phyloP scores from a whole-genome alignment of 2,113 vertebrate genomes.

The Origma solitaria region DNA sequence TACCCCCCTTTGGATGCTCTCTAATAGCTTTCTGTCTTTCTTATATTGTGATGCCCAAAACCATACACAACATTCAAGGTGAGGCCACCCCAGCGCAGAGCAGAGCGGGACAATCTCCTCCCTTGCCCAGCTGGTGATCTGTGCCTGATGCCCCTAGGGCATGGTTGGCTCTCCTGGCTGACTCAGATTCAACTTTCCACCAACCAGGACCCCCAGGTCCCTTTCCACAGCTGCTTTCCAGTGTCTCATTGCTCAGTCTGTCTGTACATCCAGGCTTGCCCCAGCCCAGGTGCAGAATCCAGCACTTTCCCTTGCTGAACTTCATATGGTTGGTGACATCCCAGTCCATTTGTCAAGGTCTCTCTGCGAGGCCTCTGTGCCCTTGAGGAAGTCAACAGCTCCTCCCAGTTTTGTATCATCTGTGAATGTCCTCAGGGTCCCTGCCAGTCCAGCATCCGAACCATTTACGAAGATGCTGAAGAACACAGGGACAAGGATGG shows the following conservation, averaged over 20 bases:
- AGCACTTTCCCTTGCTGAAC: background rate
- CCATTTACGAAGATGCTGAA: background rate
- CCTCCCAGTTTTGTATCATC: background rate
- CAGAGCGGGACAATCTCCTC: background rate
- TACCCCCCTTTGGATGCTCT: background rate
- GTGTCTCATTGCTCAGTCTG: background rate
- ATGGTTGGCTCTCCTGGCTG: background rate
- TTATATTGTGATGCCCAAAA: background rate
- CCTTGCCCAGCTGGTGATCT: accelerated
- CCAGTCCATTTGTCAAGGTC: background rate
- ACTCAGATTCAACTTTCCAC: background rate
- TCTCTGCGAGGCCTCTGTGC: background rate
- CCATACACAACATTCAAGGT: background rate
- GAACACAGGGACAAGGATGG: background rate
- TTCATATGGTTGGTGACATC: background rate
- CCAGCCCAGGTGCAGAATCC: background rate
- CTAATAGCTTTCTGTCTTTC: background rate
- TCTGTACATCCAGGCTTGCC: background rate
- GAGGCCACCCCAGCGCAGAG: accelerated
- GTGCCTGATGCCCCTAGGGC: background rate
- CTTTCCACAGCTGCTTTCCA: background rate
- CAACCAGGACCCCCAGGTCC: background rate
- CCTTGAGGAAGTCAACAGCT: background rate
- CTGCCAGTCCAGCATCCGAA: background rate
- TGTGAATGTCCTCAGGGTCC: background rate